A percentile compares a stretch with the other conserved stretches of the same genome.
Conservation (phyloP, 2,888 invertebrate genomes). For the Drosophila diplacantha region DNA sequence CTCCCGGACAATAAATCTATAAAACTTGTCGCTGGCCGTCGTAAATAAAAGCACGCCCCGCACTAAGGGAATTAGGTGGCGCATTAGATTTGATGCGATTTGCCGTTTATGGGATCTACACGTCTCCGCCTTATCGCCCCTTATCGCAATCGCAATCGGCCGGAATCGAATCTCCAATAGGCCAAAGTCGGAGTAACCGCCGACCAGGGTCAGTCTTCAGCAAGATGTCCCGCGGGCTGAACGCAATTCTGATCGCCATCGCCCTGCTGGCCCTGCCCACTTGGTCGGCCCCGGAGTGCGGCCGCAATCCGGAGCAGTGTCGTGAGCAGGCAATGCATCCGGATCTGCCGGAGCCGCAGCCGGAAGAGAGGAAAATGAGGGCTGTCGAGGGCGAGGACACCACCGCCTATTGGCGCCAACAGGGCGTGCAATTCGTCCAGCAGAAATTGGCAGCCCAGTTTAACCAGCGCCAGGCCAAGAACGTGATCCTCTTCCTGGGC, state of each 20-base stretch:
- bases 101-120: constrained; percentile 40
- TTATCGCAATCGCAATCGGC: constrained; percentile 51
- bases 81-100: constrained; percentile 44
- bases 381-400: constrained; percentile 54
- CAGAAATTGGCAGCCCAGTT: constrained; percentile 65
- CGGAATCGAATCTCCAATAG: constrained; percentile 29
- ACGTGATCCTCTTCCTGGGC: constrained; percentile 89
- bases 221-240: constrained; percentile 49
- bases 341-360: constrained; percentile 50
- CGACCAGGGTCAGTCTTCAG: constrained; percentile 41
- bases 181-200: constrained; percentile 2
- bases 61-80: constrained; percentile 39
- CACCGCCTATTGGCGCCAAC: constrained; percentile 69
- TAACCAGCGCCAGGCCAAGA: constrained; percentile 81
- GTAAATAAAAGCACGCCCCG: constrained; percentile 56
- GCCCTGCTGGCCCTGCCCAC: constrained; percentile 31
- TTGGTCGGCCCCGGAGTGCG: constrained; percentile 62
- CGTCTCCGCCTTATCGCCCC: constrained; percentile 37
- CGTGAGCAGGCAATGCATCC: constrained; percentile 73
- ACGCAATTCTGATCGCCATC: constrained; percentile 38
- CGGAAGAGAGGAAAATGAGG: constrained; percentile 35
- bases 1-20: constrained; percentile 53
- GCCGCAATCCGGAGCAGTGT: constrained; percentile 62
- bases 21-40: constrained; percentile 44
- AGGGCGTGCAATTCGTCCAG: constrained; percentile 62